Percentiles rank a stretch among this genome's conserved stretches.
These are phyloP conservation scores for Myathropa florea DNA, from an alignment of 2,888 invertebrate genomes.

Conservation along the genomic window DNA sequence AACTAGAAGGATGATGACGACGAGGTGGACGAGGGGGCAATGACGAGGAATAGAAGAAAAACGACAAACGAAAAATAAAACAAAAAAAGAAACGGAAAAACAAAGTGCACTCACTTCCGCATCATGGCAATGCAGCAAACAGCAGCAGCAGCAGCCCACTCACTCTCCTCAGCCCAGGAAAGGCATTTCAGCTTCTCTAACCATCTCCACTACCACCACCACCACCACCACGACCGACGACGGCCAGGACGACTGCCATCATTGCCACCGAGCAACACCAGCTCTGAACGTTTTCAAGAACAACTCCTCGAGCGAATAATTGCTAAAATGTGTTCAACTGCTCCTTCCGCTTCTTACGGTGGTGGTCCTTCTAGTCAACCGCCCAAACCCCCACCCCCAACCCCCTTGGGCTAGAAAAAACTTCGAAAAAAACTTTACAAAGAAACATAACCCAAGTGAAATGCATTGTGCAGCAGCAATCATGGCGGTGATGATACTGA, in stretches of 20 bases:
- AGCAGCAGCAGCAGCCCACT: background rate
- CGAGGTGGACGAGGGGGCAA: background rate
- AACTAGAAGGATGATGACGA: background rate
- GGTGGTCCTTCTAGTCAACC: too few relatives aligned
- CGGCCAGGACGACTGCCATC: background rate
- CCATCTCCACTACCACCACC: background rate
- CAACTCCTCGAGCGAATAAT: conserved; percentile 68
- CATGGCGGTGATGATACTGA: conserved; percentile 63
- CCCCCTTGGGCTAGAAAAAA: background rate
- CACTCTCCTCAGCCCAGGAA: conserved; percentile 19
- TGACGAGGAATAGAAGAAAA: background rate
- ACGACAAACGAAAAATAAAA: too few relatives aligned
- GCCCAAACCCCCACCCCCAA: background rate
- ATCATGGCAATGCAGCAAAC: conserved; percentile 51
- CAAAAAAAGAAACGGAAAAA: conserved; percentile 20
- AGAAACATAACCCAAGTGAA: conserved; percentile 63
- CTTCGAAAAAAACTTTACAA: conserved; percentile 45
- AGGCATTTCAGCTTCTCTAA: conserved; percentile 24
- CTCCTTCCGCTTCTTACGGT: conserved; percentile 37
- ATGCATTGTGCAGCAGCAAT: conserved; percentile 67
- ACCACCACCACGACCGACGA: background rate
- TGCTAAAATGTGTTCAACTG: conserved; percentile 70
- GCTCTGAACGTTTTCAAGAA: conserved; percentile 58
- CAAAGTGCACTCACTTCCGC: conserved; percentile 68
- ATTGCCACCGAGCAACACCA: background rate